These are phyloP conservation scores for Gastracanthus pulcherrimus DNA, from an alignment of 2,888 invertebrate genomes.

Conservation along the genomic window DNA sequence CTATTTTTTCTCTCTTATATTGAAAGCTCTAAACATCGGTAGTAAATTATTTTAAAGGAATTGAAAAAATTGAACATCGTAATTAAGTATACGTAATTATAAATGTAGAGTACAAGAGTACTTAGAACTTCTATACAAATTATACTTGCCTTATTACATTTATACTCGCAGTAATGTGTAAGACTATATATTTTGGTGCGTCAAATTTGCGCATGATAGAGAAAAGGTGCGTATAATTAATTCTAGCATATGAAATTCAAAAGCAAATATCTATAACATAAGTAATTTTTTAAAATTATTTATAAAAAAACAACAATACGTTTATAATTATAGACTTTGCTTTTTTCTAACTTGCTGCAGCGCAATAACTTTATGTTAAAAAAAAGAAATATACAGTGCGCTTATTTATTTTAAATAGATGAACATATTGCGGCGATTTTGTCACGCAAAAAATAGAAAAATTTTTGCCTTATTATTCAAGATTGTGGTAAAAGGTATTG, in stretches of 20 bases:
- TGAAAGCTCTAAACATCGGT: too few relatives aligned
- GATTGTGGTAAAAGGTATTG: slow-evolving; percentile 48
- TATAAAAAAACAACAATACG: too few relatives aligned
- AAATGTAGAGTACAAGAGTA: slow-evolving; percentile 25
- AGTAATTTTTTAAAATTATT: too few relatives aligned
- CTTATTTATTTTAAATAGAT: too few relatives aligned
- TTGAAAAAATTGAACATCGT: slow-evolving; percentile 10
- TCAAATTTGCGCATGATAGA: neutral
- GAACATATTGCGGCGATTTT: too few relatives aligned
- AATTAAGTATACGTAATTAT: slow-evolving; percentile 22
- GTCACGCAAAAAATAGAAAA: neutral
- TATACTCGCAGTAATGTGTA: slow-evolving; percentile 51
- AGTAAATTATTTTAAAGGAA: too few relatives aligned
- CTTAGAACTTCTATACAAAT: slow-evolving; percentile 38
- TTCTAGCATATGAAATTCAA: neutral
- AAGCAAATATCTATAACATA: slow-evolving; percentile 28
- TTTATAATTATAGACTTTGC: too few relatives aligned
- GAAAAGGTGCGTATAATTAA: slow-evolving; percentile 2
- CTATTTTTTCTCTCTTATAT: too few relatives aligned
- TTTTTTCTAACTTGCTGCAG: too few relatives aligned
- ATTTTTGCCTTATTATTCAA: neutral
- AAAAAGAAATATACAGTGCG: too few relatives aligned
- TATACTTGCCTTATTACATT: slow-evolving; percentile 40
- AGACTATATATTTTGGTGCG: slow-evolving; percentile 22
- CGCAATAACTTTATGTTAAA: too few relatives aligned